Percentiles rank a stretch among this genome's conserved stretches.
Conservation (phyloP, 37 sponge, comb jelly and placozoan genomes). For the Geodia barretti region DNA sequence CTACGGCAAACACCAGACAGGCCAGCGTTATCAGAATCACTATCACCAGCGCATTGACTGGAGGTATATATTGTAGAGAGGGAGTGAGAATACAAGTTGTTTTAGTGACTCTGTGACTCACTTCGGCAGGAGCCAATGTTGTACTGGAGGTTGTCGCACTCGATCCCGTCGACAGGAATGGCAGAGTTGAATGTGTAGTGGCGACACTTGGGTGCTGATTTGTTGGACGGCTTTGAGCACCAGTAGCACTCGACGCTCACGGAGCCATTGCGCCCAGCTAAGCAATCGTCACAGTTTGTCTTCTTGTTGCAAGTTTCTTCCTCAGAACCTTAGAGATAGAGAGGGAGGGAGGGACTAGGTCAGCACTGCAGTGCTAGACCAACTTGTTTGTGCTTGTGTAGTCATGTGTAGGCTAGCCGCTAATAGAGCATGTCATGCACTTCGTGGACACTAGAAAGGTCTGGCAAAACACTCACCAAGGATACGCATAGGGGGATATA, state of each 20-base stretch:
- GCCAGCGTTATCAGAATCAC: constrained; percentile 43
- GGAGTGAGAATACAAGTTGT: not conserved
- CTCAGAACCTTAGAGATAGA: not conserved
- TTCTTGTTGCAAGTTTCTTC: not conserved
- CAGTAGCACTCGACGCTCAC: constrained; percentile 14
- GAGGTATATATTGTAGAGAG: not conserved
- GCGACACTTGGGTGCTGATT: not conserved
- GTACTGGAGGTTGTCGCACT: constrained; percentile 26
- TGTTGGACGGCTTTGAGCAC: constrained; percentile 1
- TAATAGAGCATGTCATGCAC: too few species aligned
- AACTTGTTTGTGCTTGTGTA: too few species aligned
- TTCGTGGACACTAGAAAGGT: too few species aligned
- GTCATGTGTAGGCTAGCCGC: too few species aligned
- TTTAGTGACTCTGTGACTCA: constrained; percentile 15
- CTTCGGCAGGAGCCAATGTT: constrained; percentile 47
- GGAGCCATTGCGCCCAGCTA: too few species aligned
- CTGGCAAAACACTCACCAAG: too few species aligned
- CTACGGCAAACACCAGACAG: constrained; percentile 18
- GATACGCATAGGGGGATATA: too few species aligned
- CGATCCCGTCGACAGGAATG: constrained; percentile 27
- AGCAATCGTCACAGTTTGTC: not conserved
- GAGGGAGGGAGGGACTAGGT: not conserved
- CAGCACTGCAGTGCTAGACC: too few species aligned
- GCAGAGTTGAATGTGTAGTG: constrained; percentile 5
- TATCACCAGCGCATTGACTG: constrained; percentile 45